A percentile compares a stretch with the other conserved stretches of the same genome.
These are phyloP conservation scores for Drosophila maculinotata DNA, from an alignment of 2,888 invertebrate genomes.

Conservation along the genomic window DNA sequence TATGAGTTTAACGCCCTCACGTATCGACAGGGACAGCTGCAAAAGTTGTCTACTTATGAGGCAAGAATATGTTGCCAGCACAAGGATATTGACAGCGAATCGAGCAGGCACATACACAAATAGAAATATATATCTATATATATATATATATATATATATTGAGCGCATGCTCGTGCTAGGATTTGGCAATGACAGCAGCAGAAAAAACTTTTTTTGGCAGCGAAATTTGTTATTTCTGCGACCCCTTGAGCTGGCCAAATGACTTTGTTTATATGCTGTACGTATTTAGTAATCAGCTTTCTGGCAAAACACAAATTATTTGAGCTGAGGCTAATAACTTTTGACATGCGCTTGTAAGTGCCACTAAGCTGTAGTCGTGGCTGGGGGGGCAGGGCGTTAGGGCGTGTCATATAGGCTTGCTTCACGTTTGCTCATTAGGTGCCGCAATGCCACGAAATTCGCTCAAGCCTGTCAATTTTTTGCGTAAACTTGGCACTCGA, in stretches of 20 bases:
- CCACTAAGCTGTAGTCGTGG: conserved; percentile 49
- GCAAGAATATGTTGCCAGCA: conserved; percentile 70
- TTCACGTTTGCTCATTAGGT: conserved; percentile 73
- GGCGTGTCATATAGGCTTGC: conserved; percentile 42
- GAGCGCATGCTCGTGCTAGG: conserved; percentile 56
- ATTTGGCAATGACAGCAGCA: conserved; percentile 73
- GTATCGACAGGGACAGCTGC: conserved; percentile 62
- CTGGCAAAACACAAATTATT: conserved; percentile 75
- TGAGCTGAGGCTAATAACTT: conserved; percentile 73
- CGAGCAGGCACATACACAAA: conserved; percentile 10
- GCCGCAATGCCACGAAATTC: conserved; percentile 33
- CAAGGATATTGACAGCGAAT: conserved; percentile 63
- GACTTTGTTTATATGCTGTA: conserved; percentile 76
- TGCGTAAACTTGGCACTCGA: conserved; percentile 71
- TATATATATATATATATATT: conserved; percentile 9
- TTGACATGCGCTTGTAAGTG: conserved; percentile 75
- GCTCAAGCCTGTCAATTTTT: conserved; percentile 68
- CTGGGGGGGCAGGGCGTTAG: not conserved
- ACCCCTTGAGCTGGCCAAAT: conserved; percentile 57
- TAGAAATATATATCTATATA: not conserved
- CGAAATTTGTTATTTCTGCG: conserved; percentile 59
- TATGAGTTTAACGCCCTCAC: conserved; percentile 83
- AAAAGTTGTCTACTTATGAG: conserved; percentile 77
- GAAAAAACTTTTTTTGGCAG: conserved; percentile 60
- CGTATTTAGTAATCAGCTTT: conserved; percentile 78